phyloP scores from a whole-genome alignment of 2,797 vertebrate genomes.

The Dipus sagitta region DNA sequence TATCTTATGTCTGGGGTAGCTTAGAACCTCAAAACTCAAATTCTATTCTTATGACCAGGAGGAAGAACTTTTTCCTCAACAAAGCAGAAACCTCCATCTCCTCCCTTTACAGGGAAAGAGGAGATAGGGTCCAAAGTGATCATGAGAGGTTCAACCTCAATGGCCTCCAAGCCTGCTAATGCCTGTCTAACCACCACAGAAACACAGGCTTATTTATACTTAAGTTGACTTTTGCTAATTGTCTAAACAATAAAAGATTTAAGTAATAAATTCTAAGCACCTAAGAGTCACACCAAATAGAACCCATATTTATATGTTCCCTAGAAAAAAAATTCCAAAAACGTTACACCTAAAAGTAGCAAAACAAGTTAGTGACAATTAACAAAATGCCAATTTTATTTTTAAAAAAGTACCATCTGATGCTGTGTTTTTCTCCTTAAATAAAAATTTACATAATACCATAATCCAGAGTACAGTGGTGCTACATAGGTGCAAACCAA shows the following conservation, averaged over 20 bases:
- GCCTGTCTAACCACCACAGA: no score
- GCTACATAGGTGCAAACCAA: slow-evolving; percentile 65
- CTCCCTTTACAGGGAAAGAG: no score
- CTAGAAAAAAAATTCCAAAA: slow-evolving; percentile 41
- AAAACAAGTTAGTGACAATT: slow-evolving; percentile 58
- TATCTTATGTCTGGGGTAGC: no score
- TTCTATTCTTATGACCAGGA: no score
- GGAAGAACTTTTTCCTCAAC: no score
- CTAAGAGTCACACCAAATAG: slow-evolving; percentile 22
- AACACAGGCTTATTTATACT: slow-evolving; percentile 46
- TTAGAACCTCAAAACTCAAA: no score
- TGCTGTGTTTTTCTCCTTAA: slow-evolving; percentile 22
- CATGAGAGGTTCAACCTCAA: no score
- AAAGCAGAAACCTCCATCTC: no score
- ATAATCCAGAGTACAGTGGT: slow-evolving; percentile 70
- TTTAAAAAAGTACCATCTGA: slow-evolving; percentile 45
- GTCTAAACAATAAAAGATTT: slow-evolving; percentile 60
- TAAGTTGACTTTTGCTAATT: slow-evolving; percentile 50
- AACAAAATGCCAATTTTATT: slow-evolving; percentile 18
- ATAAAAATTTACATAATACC: slow-evolving; percentile 49
- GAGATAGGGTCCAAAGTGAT: no score
- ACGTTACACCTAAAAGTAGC: slow-evolving; percentile 51
- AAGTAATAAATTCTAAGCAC: slow-evolving; percentile 48
- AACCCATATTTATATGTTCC: slow-evolving; percentile 1
- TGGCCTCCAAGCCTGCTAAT: no score